Evolutionary conservation across 2,888 invertebrate genomes (phyloP), one percentile per base, ranked within the genome.

Genomic region (Acrobasis repandana): DNA sequence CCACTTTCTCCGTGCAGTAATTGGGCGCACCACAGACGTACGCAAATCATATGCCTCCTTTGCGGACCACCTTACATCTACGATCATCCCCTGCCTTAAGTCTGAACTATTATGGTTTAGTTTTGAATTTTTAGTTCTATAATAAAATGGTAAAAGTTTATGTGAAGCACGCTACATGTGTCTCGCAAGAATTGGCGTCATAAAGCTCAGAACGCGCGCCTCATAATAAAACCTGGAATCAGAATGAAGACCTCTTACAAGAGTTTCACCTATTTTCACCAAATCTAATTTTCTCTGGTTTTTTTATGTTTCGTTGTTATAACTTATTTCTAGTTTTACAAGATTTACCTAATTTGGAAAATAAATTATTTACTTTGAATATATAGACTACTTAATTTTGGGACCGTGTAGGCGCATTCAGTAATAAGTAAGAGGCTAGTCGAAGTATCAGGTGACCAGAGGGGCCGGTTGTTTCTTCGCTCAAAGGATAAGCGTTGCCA

Each of bases 131-230:
- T 9, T 38, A 14, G n/a, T 1, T 54, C 5, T 8, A 3, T 20
- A n/a, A 15, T 54, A 63, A 61, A 46, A 16, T 60, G 59, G 64
- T 51, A 34, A 16, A 58, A 61, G 64, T 66, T 68, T 68, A 68
- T 64, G 62, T 58, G 61, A 57, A 58, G 64, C 58, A 56, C 62
- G 66, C 60, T 68, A 68, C 68, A 68, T 66, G 63, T 68, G 68
- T 68, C 68, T 66, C 63, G 63, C 58, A 63, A 58, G 67, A 64
- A 68, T 68, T 64, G 67, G 60, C 62, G 60, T 65, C 68, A 64
- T 68, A 66, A 68, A 50, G 49, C 59, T 60, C 61, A 58, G 63
- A 57, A 61, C 61, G 61, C 62, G 57, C 63, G 61, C 54, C 60
- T 59, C 65, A 65, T 65, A 64, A 65, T 68, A 68, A 67, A 65